Percentiles rank a stretch among this genome's conserved stretches.
phyloP scores from a whole-genome alignment of 2,888 invertebrate species.

The Pocota personata region DNA sequence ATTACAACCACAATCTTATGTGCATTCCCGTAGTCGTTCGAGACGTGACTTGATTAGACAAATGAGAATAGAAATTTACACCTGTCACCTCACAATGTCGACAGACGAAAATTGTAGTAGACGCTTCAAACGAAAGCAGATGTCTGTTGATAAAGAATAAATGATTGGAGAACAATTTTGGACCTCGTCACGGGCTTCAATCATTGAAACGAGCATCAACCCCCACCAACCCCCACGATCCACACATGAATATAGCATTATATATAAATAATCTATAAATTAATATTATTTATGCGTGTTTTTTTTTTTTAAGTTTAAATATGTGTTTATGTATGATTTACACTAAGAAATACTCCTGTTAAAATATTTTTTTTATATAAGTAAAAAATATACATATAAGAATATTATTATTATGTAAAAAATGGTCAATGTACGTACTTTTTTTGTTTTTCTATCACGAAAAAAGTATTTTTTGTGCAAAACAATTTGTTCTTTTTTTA shows the following conservation, averaged over 20 bases:
- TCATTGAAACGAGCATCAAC: no score
- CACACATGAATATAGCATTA: not conserved
- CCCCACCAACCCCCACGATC: not conserved
- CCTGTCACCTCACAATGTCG: no score
- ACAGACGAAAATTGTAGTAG: no score
- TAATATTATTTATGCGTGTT: constrained; percentile 32
- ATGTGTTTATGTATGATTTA: constrained; percentile 14
- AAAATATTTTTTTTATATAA: constrained; percentile 22
- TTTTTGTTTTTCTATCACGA: not conserved
- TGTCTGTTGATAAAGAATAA: no score
- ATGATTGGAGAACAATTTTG: no score
- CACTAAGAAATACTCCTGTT: constrained; percentile 19
- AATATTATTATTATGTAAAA: constrained; percentile 28
- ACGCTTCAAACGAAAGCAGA: no score
- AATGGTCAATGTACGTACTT: constrained; percentile 5
- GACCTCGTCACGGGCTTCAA: no score
- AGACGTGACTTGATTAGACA: no score
- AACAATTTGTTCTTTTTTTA: constrained; percentile 1
- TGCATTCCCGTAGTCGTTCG: no score
- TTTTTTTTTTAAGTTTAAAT: constrained; percentile 7
- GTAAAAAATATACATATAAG: constrained; percentile 26
- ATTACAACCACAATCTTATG: no score
- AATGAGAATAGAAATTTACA: no score
- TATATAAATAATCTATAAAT: not conserved
- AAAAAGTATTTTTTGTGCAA: constrained; percentile 21